Percentiles rank a stretch among this genome's conserved stretches.
Conservation (phyloP, 2,797 vertebrate species). For the Myotis myotis region DNA sequence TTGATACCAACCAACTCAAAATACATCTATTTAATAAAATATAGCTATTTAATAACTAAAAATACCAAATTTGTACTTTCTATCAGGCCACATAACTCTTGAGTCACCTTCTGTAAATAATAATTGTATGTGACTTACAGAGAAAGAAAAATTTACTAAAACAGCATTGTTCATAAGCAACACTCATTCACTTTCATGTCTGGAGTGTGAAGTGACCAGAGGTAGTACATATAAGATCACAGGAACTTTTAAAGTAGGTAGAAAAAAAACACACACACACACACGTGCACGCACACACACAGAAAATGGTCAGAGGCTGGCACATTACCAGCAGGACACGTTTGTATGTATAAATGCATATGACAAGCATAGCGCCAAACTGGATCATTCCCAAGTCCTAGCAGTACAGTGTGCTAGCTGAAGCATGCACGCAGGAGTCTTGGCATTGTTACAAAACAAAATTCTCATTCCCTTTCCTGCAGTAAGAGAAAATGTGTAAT, state of each 20-base stretch:
- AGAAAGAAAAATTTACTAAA: neutral
- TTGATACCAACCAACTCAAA: conserved; percentile 46
- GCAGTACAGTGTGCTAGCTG: conserved; percentile 44
- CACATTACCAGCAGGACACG: neutral
- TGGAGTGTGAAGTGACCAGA: neutral
- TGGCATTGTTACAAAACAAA: conserved; percentile 66
- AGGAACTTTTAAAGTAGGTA: neutral
- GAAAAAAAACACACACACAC: neutral
- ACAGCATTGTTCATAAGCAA: neutral
- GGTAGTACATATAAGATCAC: neutral
- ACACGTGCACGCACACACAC: neutral
- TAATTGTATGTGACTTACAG: conserved; percentile 28
- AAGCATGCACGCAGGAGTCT: neutral
- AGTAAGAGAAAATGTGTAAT: conserved; percentile 53
- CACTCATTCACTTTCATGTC: neutral
- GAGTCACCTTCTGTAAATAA: neutral
- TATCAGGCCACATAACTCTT: conserved; percentile 4
- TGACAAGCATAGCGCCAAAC: conserved; percentile 63
- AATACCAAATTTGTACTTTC: conserved; percentile 38
- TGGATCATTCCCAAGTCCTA: conserved; percentile 68
- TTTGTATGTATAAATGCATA: conserved; percentile 5
- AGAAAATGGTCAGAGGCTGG: conserved; percentile 4
- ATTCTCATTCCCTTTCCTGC: neutral
- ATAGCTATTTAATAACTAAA: conserved; percentile 25
- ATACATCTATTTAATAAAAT: conserved; percentile 53